Conservation (phyloP, 2,797 vertebrate genomes). For the Phoebastria nigripes region DNA sequence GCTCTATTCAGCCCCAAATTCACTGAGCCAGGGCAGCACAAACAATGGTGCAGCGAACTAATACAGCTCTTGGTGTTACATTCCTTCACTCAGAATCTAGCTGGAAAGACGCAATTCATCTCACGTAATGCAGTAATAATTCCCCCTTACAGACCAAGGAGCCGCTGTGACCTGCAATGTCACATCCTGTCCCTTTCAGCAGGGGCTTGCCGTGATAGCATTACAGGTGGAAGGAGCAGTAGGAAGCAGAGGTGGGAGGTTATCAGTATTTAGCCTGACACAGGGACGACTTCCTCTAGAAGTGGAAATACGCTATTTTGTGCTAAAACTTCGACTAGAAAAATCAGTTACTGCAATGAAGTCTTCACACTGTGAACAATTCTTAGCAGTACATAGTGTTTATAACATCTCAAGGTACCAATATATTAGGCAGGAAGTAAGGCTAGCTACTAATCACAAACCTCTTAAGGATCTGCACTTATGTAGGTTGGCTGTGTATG, state of each 20-base stretch:
- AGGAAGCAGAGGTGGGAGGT: not conserved
- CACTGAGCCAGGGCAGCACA: not conserved
- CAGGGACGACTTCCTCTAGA: not conserved
- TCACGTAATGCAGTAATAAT: not conserved
- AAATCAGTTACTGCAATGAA: not conserved
- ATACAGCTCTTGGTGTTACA: not conserved
- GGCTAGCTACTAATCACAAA: constrained; percentile 48
- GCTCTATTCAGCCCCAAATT: not conserved
- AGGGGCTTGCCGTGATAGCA: not conserved
- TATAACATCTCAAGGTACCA: not conserved
- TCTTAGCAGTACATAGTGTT: constrained; percentile 1
- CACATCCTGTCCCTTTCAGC: not conserved
- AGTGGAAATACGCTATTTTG: not conserved
- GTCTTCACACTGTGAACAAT: not conserved
- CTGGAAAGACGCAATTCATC: not conserved
- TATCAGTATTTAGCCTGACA: not conserved
- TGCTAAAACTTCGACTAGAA: not conserved
- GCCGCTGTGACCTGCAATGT: not conserved
- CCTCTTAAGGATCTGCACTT: constrained; percentile 33
- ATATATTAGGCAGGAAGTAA: constrained; percentile 14
- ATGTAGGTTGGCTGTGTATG: constrained; percentile 49
- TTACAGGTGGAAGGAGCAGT: not conserved
- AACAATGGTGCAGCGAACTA: not conserved
- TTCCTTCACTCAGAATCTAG: not conserved
- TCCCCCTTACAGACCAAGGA: not conserved